Conservation (phyloP, 2,888 invertebrate genomes). For the Drosophila nigricruria region DNA sequence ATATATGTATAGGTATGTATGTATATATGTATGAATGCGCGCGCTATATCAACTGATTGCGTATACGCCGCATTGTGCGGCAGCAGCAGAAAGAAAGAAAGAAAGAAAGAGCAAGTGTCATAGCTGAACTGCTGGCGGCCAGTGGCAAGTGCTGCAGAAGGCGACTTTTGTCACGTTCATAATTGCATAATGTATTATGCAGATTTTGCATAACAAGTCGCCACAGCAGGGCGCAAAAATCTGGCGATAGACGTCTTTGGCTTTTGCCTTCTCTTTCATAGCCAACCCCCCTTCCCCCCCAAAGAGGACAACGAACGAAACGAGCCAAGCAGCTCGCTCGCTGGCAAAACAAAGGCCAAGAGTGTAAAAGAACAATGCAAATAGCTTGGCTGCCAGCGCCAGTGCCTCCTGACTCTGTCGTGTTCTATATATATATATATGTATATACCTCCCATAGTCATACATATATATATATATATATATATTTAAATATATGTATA, state of each 20-base stretch:
- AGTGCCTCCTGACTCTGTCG: background rate
- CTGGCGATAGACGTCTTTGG: constrained; percentile 53
- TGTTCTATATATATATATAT: background rate
- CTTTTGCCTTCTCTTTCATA: constrained; percentile 39
- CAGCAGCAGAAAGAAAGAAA: constrained; percentile 9
- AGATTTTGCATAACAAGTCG: constrained; percentile 78
- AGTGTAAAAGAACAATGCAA: constrained; percentile 74
- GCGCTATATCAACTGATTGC: constrained; percentile 33
- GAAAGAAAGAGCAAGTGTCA: constrained; percentile 9
- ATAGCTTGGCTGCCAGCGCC: constrained; percentile 50
- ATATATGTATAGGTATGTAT: background rate
- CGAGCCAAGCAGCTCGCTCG: constrained; percentile 45
- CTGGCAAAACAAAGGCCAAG: constrained; percentile 61
- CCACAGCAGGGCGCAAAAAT: constrained; percentile 51
- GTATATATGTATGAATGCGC: constrained; percentile 2
- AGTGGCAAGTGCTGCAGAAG: constrained; percentile 21
- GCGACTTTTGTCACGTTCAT: constrained; percentile 75
- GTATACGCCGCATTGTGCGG: constrained; percentile 49
- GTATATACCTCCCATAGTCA: background rate
- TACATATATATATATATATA: constrained; percentile 4
- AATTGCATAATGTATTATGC: constrained; percentile 79
- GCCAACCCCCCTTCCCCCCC: too few species aligned
- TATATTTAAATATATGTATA: constrained; percentile 5
- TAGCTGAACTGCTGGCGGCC: background rate
- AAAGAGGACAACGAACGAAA: background rate